Percentiles rank a stretch among this genome's conserved stretches.
These are phyloP conservation scores for Theretra japonica DNA, from an alignment of 2,888 invertebrate genomes.

Conservation along the genomic window DNA sequence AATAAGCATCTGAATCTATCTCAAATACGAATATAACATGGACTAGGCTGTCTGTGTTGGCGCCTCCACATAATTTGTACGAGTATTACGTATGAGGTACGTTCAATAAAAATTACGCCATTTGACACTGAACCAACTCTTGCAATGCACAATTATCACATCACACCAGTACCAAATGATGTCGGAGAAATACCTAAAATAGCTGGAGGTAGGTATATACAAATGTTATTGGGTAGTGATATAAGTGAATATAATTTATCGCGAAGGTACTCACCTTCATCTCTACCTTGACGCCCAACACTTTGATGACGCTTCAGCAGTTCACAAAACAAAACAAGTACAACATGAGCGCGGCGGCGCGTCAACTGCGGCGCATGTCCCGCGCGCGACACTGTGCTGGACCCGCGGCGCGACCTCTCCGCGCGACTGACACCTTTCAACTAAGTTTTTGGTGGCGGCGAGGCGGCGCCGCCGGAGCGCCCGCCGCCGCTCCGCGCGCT, in stretches of 20 bases:
- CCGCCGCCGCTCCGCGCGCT: slow-evolving; percentile 32
- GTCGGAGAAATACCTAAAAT: not conserved
- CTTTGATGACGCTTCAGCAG: slow-evolving; percentile 57
- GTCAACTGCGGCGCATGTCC: slow-evolving; percentile 36
- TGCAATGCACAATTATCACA: not conserved
- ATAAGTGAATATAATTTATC: no score
- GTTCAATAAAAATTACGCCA: no score
- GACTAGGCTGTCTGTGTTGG: no score
- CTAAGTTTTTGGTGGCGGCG: slow-evolving; percentile 53
- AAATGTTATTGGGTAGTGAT: not conserved
- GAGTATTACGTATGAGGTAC: no score
- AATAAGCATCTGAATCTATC: no score
- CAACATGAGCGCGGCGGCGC: slow-evolving; percentile 54
- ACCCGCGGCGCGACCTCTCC: slow-evolving; percentile 53
- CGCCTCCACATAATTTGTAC: no score
- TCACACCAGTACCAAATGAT: not conserved
- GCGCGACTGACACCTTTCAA: slow-evolving; percentile 56
- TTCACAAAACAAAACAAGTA: slow-evolving; percentile 60
- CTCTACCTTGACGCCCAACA: slow-evolving; percentile 73
- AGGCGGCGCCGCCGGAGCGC: slow-evolving; percentile 54
- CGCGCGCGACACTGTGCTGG: slow-evolving; percentile 49
- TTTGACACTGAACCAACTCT: not conserved
- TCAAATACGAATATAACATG: no score
- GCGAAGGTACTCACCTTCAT: slow-evolving; percentile 68
- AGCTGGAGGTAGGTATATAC: not conserved